These are phyloP conservation scores for Coleophora flavipennella DNA, from an alignment of 2,888 invertebrate species.

Conservation along the genomic window DNA sequence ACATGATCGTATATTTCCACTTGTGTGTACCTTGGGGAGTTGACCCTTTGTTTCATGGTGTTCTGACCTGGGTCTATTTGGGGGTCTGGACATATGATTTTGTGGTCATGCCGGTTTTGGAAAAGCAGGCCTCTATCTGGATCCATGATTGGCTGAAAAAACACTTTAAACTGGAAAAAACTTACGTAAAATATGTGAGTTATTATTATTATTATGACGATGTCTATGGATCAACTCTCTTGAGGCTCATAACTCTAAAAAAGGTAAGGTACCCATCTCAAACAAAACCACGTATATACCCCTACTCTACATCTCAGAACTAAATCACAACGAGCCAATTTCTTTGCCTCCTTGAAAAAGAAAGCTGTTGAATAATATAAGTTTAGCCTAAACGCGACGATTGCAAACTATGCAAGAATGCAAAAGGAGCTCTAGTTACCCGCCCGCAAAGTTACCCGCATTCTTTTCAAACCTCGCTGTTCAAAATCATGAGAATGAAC, in stretches of 20 bases:
- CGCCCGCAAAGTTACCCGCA: no score
- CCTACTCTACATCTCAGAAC: no score
- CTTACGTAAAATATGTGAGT: no score
- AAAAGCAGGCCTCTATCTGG: constrained; percentile 82
- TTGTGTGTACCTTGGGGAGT: constrained; percentile 79
- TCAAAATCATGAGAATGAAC: not conserved
- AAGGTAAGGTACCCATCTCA: no score
- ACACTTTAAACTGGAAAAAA: no score
- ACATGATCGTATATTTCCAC: constrained; percentile 87
- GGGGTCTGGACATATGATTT: constrained; percentile 82
- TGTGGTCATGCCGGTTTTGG: constrained; percentile 85
- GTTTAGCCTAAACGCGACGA: not conserved
- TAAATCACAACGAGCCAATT: no score
- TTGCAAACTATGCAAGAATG: constrained; percentile 25
- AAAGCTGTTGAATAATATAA: constrained; percentile 2
- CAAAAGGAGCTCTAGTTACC: constrained; percentile 13
- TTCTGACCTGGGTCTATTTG: constrained; percentile 75
- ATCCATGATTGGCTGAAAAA: constrained; percentile 75
- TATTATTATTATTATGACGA: no score
- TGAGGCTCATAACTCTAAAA: no score
- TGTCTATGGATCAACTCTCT: no score
- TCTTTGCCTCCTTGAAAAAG: not conserved
- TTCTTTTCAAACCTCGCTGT: constrained; percentile 19
- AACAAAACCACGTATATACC: no score
- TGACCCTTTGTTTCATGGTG: constrained; percentile 75